Percentiles rank a stretch among this genome's conserved stretches.
Evolutionary conservation across 1,140 invertebrate genomes (phyloP).

Genomic region (Anoplophora glabripennis): DNA sequence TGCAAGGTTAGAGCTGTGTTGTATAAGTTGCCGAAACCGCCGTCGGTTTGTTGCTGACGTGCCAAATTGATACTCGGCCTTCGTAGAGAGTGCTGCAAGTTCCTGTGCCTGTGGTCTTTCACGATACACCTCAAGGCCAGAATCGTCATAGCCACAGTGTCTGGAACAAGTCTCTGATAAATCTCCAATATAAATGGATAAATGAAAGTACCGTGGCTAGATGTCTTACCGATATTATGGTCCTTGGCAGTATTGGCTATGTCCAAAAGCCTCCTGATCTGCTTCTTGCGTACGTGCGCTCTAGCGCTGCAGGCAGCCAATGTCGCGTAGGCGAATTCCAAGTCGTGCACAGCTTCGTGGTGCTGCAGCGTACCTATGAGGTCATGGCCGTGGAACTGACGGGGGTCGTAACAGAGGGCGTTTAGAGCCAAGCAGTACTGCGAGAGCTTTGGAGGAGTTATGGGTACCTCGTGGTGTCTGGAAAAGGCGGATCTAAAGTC

Average conservation of each 20-base stretch:
- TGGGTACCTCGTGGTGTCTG: slow-evolving; percentile 67
- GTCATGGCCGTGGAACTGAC: slow-evolving; percentile 79
- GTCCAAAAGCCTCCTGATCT: slow-evolving; percentile 71
- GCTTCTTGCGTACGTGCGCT: slow-evolving; percentile 75
- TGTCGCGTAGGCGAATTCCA: slow-evolving; percentile 66
- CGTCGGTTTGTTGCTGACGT: slow-evolving; percentile 71
- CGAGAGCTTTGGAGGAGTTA: slow-evolving; percentile 70
- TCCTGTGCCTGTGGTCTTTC: slow-evolving; percentile 77
- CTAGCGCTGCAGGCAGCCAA: slow-evolving; percentile 73
- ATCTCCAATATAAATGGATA: not conserved
- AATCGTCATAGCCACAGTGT: slow-evolving; percentile 80
- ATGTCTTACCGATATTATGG: slow-evolving; percentile 65
- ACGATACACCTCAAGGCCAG: slow-evolving; percentile 79
- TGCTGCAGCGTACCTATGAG: slow-evolving; percentile 58
- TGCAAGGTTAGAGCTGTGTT: slow-evolving; percentile 78
- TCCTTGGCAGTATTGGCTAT: slow-evolving; percentile 73
- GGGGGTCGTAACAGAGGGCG: slow-evolving; percentile 75
- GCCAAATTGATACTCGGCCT: slow-evolving; percentile 71
- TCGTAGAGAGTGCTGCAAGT: slow-evolving; percentile 71
- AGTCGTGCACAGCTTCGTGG: slow-evolving; percentile 58
- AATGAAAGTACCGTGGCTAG: not conserved
- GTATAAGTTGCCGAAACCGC: slow-evolving; percentile 78
- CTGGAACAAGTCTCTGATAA: slow-evolving; percentile 49
- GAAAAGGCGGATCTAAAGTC: not conserved
- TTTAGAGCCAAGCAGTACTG: slow-evolving; percentile 73